A percentile compares a stretch with the other conserved stretches of the same genome.
These are phyloP conservation scores for Poeciliopsis presidionis DNA, from an alignment of 2,797 vertebrate genomes.

Conservation along the genomic window DNA sequence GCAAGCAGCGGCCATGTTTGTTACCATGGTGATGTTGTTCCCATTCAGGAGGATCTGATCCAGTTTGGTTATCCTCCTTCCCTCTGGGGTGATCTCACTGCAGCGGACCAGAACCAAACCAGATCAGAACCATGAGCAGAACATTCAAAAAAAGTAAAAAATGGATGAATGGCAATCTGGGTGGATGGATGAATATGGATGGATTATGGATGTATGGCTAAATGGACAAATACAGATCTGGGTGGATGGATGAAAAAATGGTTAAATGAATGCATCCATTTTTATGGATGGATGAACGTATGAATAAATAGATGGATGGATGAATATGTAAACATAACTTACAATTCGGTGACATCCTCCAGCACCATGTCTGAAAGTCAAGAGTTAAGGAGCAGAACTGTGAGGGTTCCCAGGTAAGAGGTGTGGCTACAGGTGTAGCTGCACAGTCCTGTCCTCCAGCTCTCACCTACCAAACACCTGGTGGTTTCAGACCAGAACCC, in stretches of 20 bases:
- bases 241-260: no score
- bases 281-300: no score
- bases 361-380: constrained; percentile 86
- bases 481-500: not conserved
- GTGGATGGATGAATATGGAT: not conserved
- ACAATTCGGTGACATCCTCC: constrained; percentile 93
- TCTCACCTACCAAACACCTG: not conserved
- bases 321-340: constrained; percentile 62
- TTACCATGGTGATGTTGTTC: constrained; percentile 97
- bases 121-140: not conserved
- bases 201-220: not conserved
- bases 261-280: no score
- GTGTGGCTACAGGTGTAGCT: not conserved
- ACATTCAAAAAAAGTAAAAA: not conserved
- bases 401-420: not conserved
- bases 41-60: constrained; percentile 96
- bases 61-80: constrained; percentile 94
- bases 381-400: constrained; percentile 71
- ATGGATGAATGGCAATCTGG: not conserved
- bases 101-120: constrained; percentile 16
- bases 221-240: not conserved
- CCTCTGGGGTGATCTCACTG: constrained; percentile 95
- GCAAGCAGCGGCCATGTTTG: not conserved
- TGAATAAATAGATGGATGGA: no score
- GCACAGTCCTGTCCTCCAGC: no score